phyloP scores from a whole-genome alignment of 2,888 invertebrate species.

The Dicycla oo region DNA sequence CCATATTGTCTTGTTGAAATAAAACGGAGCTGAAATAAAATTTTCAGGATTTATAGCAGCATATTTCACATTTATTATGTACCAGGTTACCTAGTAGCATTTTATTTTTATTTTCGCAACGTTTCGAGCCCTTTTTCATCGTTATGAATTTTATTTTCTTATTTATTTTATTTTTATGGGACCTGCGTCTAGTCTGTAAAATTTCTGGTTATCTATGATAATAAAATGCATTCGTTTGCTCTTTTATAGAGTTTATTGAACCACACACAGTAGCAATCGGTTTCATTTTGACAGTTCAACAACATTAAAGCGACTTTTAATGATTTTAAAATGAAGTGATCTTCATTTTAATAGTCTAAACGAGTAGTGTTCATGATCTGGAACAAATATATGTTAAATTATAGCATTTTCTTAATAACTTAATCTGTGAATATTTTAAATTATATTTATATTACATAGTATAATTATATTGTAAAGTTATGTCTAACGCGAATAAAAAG shows the following conservation, averaged over 20 bases:
- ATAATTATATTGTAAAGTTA: too few species aligned
- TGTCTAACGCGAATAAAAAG: too few species aligned
- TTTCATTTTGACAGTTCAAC: too few species aligned
- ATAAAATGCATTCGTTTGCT: conserved; percentile 15
- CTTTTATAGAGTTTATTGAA: background rate
- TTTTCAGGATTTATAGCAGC: conserved; percentile 36
- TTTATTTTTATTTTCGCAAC: conserved; percentile 41
- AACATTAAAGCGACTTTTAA: too few species aligned
- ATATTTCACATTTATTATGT: conserved; percentile 54
- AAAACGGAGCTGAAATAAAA: conserved; percentile 36
- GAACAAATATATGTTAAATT: too few species aligned
- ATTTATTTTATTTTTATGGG: conserved; percentile 27
- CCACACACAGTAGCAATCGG: too few species aligned
- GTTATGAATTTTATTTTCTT: conserved; percentile 28
- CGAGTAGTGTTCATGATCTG: too few species aligned
- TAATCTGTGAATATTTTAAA: too few species aligned
- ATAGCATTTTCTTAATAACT: too few species aligned
- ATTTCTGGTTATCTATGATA: conserved; percentile 11
- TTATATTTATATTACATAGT: too few species aligned
- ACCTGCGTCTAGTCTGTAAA: conserved; percentile 28
- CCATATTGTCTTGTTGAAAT: conserved; percentile 34
- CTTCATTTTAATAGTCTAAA: too few species aligned
- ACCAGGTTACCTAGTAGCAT: conserved; percentile 21
- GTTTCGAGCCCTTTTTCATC: conserved; percentile 20
- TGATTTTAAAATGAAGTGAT: too few species aligned